Base-by-base conservation (phyloP, 2,888 invertebrate genomes). In the Frankliniella intonsa region DNA sequence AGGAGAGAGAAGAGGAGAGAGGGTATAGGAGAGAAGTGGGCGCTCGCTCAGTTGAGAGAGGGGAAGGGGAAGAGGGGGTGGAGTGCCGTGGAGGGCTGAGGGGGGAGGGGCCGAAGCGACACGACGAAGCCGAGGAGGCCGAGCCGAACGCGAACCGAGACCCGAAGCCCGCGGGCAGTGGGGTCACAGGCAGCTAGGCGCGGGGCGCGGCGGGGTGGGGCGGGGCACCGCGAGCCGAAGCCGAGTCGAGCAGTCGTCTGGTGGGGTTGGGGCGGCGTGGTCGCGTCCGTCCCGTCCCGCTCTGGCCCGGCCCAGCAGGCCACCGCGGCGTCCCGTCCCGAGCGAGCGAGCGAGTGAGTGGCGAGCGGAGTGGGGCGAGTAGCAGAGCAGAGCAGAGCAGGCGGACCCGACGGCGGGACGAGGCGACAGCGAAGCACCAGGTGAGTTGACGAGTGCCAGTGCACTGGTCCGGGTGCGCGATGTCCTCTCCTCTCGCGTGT, bases 161-260 rank as follows among this genome's bases (percentile, higher is more conserved):
- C 22, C 69, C 69, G 69, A 9, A 22, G n/a, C 22, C 11, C 19
- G n/a, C 22, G n/a, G 11, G n/a, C 22, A 22, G 69, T 76, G 25
- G 69, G 69, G 69, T 76, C 69, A 76, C 69, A 76, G 62, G 62
- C 62, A 62, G 62, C 55, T 55, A 12, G 38, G 69, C 69, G 69
- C 69, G 69, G 69, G 19, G 69, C 69, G 22, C 22, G 69, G 69
- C 25, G 25, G 69, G 69, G 69, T 0, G 25, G 25, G 25, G 69
- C 11, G 69, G 69, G 69, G 25, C 22, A 25, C 69, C 22, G 69
- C 25, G 69, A 25, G 69, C 22, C 69, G 55, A 14, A 55, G 55
- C 55, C 17, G 55, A 55, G 55, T 55, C 17, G 55, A 55, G 55
- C 55, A 55, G 55, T 55, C 55, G 17, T 9, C 55, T 55, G 19